A percentile compares a stretch with the other conserved stretches of the same genome.
Conservation (phyloP, 2,797 vertebrate species). For the Malacoctenus gilli region DNA sequence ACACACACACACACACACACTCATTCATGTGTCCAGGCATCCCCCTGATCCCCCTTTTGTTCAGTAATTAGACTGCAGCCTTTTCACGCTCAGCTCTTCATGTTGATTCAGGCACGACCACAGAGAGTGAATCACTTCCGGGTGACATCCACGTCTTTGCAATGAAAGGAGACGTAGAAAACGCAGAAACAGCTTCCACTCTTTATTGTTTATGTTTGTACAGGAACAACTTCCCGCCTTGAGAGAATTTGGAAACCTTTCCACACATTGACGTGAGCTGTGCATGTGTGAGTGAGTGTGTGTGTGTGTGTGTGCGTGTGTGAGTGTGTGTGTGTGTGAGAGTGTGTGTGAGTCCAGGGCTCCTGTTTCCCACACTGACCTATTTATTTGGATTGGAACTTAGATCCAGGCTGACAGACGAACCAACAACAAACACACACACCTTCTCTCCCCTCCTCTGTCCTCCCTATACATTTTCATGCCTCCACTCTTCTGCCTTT, state of each 20-base stretch:
- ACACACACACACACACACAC: not conserved
- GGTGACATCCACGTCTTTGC: not conserved
- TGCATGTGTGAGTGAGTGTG: conserved; percentile 4
- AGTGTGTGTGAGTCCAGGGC: conserved; percentile 30
- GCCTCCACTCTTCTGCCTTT: not conserved
- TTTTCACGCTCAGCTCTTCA: conserved; percentile 44
- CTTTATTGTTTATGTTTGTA: no score
- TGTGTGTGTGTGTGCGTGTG: conserved; percentile 15
- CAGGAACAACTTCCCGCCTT: conserved; percentile 12
- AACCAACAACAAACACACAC: conserved; percentile 28
- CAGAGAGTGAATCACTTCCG: conserved; percentile 20
- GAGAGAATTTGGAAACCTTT: conserved; percentile 27
- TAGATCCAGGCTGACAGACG: conserved; percentile 59
- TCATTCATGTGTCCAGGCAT: conserved; percentile 1
- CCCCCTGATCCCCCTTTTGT: conserved; percentile 56
- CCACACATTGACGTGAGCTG: conserved; percentile 26
- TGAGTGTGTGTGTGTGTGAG: conserved; percentile 11
- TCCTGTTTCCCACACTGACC: conserved; percentile 69
- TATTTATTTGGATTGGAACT: conserved; percentile 60
- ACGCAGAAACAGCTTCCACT: no score
- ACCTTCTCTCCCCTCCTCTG: conserved; percentile 17
- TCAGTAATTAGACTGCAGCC: conserved; percentile 56
- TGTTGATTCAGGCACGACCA: conserved; percentile 43
- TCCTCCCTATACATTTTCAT: conserved; percentile 23
- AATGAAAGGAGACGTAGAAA: no score